Percentiles rank a stretch among this genome's conserved stretches.
Conservation (phyloP, 1,140 invertebrate genomes). For the Aethina tumida region DNA sequence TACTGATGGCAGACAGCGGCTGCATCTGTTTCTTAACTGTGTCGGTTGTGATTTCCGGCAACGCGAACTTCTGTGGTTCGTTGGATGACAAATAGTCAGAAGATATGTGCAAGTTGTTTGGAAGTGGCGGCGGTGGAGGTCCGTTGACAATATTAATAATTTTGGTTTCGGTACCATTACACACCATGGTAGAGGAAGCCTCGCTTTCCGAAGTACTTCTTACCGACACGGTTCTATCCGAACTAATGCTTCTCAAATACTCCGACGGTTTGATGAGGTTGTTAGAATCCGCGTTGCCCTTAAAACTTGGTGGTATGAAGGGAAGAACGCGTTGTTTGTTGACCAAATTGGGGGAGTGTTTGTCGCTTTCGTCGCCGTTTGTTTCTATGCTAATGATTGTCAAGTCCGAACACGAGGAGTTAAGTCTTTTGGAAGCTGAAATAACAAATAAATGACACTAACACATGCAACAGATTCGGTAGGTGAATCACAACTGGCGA, state of each 20-base stretch:
- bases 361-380: slow-evolving; percentile 38
- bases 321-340: slow-evolving; percentile 75
- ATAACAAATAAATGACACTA: too few relatives aligned
- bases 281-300: slow-evolving; percentile 55
- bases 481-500: too few relatives aligned
- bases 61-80: too few relatives aligned
- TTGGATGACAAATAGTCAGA: too few relatives aligned
- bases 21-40: slow-evolving; percentile 46
- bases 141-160: too few relatives aligned
- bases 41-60: slow-evolving; percentile 27
- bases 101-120: too few relatives aligned
- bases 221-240: slow-evolving; percentile 43
- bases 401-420: slow-evolving; percentile 35
- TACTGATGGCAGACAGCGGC: slow-evolving; percentile 72
- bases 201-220: slow-evolving; percentile 21
- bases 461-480: too few relatives aligned
- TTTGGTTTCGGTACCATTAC: too few relatives aligned
- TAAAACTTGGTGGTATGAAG: slow-evolving; percentile 83
- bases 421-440: slow-evolving; percentile 29
- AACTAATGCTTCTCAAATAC: slow-evolving; percentile 71
- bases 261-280: slow-evolving; percentile 84
- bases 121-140: slow-evolving; percentile 47
- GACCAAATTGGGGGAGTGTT: slow-evolving; percentile 51
- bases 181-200: slow-evolving; percentile 14
- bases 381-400: slow-evolving; percentile 33